Percentiles rank a stretch among this genome's conserved stretches.
Conservation (phyloP, 1,140 invertebrate species). For the Apis laboriosa region DNA sequence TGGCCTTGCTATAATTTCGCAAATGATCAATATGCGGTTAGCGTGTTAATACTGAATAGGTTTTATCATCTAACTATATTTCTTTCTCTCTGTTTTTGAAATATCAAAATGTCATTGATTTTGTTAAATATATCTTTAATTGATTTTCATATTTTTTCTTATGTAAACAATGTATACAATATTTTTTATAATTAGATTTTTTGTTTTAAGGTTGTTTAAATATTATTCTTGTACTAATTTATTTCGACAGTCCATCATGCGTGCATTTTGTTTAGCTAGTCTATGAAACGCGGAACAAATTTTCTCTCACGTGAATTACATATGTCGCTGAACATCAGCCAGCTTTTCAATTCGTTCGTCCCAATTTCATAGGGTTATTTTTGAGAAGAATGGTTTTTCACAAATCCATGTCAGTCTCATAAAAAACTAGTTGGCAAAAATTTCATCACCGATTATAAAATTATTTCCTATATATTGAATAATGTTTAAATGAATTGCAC, state of each 20-base stretch:
- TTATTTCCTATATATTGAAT: background rate
- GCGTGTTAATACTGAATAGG: constrained; percentile 38
- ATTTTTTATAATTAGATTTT: too few relatives aligned
- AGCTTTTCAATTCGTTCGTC: constrained; percentile 49
- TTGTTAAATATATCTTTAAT: background rate
- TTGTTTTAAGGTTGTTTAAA: background rate
- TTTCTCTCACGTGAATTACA: constrained; percentile 31
- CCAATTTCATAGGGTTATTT: constrained; percentile 56
- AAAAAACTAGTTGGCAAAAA: constrained; percentile 37
- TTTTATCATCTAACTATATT: constrained; percentile 2
- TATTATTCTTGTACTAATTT: background rate
- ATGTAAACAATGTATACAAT: background rate
- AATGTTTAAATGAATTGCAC: background rate
- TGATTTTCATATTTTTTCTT: background rate
- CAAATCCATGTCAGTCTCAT: constrained; percentile 14
- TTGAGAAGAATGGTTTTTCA: constrained; percentile 34
- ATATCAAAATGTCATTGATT: constrained; percentile 4
- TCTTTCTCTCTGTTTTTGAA: background rate
- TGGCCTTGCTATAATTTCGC: constrained; percentile 53
- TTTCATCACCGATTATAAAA: background rate
- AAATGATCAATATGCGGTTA: constrained; percentile 49
- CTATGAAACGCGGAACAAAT: constrained; percentile 11
- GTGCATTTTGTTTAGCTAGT: constrained; percentile 22
- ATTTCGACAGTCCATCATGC: too few relatives aligned
- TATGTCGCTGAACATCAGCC: constrained; percentile 39